Conservation (phyloP, 2,797 vertebrate species). For the Garrulus glandarius region DNA sequence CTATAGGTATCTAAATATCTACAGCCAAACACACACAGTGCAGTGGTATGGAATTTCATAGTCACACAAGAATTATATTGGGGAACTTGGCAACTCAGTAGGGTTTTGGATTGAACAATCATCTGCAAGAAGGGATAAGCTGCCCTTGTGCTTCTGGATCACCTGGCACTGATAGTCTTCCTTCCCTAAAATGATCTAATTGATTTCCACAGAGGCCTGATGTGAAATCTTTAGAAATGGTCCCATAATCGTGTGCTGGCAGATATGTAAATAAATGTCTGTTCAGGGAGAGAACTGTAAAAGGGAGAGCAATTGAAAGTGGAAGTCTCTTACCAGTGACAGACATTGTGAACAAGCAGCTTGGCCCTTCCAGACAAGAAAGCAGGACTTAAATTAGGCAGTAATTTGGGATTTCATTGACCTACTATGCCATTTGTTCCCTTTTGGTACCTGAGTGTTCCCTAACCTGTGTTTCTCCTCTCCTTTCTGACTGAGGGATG, state of each 20-base stretch:
- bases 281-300: not conserved
- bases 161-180: not conserved
- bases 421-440: not conserved
- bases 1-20: not conserved
- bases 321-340: not conserved
- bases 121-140: not conserved
- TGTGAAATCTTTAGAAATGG: not conserved
- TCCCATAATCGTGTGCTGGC: not conserved
- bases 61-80: rapidly evolving
- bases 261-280: not conserved
- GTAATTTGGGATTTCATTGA: not conserved
- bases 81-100: not conserved
- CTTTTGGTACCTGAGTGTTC: not conserved
- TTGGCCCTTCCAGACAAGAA: not conserved
- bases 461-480: not conserved
- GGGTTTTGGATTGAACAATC: not conserved
- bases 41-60: rapidly evolving
- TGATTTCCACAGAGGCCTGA: not conserved
- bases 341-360: not conserved
- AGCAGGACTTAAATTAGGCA: not conserved
- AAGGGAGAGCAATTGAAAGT: not conserved
- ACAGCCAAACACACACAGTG: not conserved
- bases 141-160: not conserved
- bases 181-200: not conserved
- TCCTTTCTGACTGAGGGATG: not conserved